phyloP scores from a whole-genome alignment of 2,797 vertebrate genomes.

The Graptemys geographica region DNA sequence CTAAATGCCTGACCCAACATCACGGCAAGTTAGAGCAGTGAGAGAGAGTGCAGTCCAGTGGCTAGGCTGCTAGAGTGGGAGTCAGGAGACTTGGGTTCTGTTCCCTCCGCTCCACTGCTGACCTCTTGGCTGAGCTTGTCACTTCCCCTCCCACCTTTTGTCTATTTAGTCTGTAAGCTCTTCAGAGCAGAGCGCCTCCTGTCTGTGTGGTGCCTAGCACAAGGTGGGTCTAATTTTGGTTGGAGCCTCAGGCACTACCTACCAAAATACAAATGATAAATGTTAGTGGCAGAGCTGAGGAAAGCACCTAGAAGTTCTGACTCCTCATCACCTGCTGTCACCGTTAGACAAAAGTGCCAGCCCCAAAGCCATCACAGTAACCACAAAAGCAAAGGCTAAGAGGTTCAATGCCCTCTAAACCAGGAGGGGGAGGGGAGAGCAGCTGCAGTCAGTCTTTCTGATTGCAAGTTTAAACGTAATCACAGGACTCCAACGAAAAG shows the following conservation, averaged over 20 bases:
- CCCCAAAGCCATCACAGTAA: slow-evolving; percentile 45
- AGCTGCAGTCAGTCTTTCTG: neutral
- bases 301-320: neutral
- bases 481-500: neutral
- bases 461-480: neutral
- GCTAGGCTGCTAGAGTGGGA: neutral
- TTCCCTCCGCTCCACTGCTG: neutral
- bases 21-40: neutral
- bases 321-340: neutral
- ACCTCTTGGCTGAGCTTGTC: neutral
- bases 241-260: neutral
- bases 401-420: neutral
- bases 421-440: neutral
- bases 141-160: neutral
- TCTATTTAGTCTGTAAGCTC: neutral
- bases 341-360: neutral
- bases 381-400: slow-evolving; percentile 18
- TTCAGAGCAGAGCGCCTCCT: neutral
- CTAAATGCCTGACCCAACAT: neutral
- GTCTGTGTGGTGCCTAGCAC: neutral
- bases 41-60: neutral
- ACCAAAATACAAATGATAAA: neutral
- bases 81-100: neutral
- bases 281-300: neutral
- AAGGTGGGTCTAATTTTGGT: neutral